These are phyloP conservation scores for Anagyrus pseudococci DNA, from an alignment of 2,888 invertebrate species.

Conservation along the genomic window DNA sequence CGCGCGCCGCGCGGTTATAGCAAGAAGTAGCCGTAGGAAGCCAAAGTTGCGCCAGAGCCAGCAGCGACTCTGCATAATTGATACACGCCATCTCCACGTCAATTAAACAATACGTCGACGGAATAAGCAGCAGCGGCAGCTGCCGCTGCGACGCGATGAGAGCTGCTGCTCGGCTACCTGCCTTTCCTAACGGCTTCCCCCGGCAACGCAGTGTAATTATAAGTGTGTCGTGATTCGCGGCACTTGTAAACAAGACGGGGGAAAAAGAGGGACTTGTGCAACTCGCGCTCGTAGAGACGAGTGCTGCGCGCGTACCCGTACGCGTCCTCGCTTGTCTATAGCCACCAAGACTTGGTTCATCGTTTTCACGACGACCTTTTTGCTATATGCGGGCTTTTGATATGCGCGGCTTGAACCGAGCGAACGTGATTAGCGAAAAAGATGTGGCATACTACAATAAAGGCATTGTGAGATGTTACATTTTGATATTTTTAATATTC, in stretches of 20 bases:
- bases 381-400: too few species aligned
- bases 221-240: not conserved
- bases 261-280: not conserved
- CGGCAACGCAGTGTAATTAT: not conserved
- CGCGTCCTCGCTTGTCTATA: not conserved
- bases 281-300: not conserved
- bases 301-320: too few species aligned
- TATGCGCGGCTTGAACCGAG: too few species aligned
- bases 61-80: not conserved
- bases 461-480: too few species aligned
- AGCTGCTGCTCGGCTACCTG: not conserved
- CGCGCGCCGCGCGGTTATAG: not conserved
- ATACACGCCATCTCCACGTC: not conserved
- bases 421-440: too few species aligned
- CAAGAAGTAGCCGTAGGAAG: not conserved
- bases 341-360: too few species aligned
- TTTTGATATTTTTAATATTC: too few species aligned
- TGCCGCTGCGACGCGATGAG: too few species aligned
- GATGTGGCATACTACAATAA: too few species aligned
- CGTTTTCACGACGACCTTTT: too few species aligned
- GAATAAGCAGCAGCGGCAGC: not conserved
- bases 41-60: not conserved
- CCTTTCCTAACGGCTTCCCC: not conserved
- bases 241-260: not conserved
- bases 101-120: not conserved